Evolutionary conservation across 2,797 vertebrate genomes (phyloP).

Genomic region (Catostomus latipinnis): DNA sequence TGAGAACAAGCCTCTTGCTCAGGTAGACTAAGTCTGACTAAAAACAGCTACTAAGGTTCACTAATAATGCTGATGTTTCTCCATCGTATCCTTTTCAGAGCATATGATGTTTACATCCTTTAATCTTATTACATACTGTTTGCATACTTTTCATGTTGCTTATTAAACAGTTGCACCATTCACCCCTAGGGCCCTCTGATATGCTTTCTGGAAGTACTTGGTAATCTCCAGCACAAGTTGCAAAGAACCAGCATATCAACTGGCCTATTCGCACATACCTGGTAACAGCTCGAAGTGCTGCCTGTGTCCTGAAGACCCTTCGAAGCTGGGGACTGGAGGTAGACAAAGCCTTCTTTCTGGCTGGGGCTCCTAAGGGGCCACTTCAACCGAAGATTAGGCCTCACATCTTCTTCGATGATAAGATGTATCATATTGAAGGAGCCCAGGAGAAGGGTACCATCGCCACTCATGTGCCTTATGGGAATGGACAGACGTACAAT

Average conservation of each 20-base stretch:
- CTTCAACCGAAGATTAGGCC: constrained; percentile 89
- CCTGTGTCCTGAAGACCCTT: constrained; percentile 91
- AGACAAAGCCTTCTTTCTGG: constrained; percentile 93
- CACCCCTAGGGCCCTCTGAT: constrained; percentile 87
- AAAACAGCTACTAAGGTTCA: neutral
- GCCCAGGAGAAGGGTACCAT: constrained; percentile 85
- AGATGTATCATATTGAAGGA: constrained; percentile 92
- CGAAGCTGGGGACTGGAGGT: constrained; percentile 93
- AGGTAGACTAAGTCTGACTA: constrained; percentile 74
- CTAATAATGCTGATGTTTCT: neutral
- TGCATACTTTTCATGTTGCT: neutral
- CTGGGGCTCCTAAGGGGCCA: constrained; percentile 92
- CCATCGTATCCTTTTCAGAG: neutral
- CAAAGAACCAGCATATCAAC: constrained; percentile 84
- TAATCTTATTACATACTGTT: neutral
- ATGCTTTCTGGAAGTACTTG: constrained; percentile 91
- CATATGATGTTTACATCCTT: neutral
- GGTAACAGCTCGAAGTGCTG: constrained; percentile 90
- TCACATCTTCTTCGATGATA: constrained; percentile 95
- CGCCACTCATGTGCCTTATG: constrained; percentile 88
- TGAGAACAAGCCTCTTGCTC: constrained; percentile 88
- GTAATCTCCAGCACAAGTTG: constrained; percentile 91
- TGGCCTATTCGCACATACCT: constrained; percentile 94
- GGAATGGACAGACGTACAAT: constrained; percentile 83
- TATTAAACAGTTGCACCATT: neutral